A percentile compares a stretch with the other conserved stretches of the same genome.
These are phyloP conservation scores for Chaitophorus viminalis DNA, from an alignment of 2,888 invertebrate species.

Conservation along the genomic window DNA sequence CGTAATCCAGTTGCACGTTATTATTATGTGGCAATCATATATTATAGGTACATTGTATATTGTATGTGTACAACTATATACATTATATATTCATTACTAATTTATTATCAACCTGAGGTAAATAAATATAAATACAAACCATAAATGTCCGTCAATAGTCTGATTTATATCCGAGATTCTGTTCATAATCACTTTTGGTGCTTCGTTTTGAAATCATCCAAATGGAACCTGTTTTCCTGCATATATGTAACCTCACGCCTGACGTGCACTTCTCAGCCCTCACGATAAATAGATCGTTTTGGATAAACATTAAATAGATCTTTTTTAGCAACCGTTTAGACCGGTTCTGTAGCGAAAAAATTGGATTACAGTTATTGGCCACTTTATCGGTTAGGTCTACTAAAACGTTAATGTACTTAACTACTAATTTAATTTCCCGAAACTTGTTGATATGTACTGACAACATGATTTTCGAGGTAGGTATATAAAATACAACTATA, in stretches of 20 bases:
- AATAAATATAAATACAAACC: slow-evolving; percentile 7
- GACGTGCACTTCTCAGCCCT: slow-evolving; percentile 4
- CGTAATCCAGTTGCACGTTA: background rate
- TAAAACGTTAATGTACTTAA: background rate
- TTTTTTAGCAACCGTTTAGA: slow-evolving; percentile 44
- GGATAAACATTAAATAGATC: slow-evolving; percentile 47
- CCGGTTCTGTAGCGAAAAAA: slow-evolving; percentile 24
- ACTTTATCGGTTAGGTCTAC: background rate
- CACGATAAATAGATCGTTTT: slow-evolving; percentile 43
- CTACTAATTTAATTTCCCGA: slow-evolving; percentile 26
- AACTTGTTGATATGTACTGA: slow-evolving; percentile 2
- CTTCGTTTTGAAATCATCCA: slow-evolving; percentile 30
- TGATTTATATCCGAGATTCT: slow-evolving; percentile 11
- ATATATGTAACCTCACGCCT: background rate
- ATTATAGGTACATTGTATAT: too few relatives aligned
- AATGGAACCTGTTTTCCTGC: slow-evolving; percentile 35
- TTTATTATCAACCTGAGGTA: background rate
- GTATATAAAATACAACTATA: too few relatives aligned
- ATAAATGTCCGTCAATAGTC: slow-evolving; percentile 21
- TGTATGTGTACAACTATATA: background rate
- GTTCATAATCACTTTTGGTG: slow-evolving; percentile 21
- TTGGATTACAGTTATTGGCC: slow-evolving; percentile 25
- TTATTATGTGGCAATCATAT: too few relatives aligned
- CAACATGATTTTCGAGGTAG: background rate
- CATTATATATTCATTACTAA: background rate